phyloP scores from a whole-genome alignment of 2,888 invertebrate genomes.

The Antheraea assamensis region DNA sequence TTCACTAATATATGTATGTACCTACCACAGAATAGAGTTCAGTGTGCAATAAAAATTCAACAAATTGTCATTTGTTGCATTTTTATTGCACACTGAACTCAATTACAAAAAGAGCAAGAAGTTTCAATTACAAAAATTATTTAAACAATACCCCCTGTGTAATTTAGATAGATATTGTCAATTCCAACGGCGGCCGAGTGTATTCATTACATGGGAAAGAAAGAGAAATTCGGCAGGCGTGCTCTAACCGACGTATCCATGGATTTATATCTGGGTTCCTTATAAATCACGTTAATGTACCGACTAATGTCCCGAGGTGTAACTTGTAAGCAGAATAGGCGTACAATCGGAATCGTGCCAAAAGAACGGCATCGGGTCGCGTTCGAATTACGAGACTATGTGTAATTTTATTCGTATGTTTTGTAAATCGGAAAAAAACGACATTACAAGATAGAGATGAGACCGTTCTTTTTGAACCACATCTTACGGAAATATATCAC shows the following conservation, averaged over 20 bases:
- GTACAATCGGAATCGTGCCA: conserved; percentile 41
- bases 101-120: no score
- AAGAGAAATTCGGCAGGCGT: conserved; percentile 59
- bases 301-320: conserved; percentile 64
- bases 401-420: not conserved
- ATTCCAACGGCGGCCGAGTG: not conserved
- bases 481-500: no score
- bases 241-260: conserved; percentile 50
- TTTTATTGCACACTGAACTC: no score
- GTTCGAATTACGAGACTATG: not conserved
- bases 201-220: conserved; percentile 23
- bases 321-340: conserved; percentile 47
- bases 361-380: conserved; percentile 23
- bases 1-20: no score
- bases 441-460: no score
- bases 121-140: not conserved
- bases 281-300: conserved; percentile 73
- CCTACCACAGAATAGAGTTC: no score
- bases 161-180: not conserved
- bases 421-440: no score
- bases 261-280: conserved; percentile 62
- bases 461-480: no score
- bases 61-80: no score
- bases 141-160: not conserved
- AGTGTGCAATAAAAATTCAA: no score